These are phyloP conservation scores for Cinclus cinclus DNA, from an alignment of 2,113 vertebrate genomes.

Conservation along the genomic window DNA sequence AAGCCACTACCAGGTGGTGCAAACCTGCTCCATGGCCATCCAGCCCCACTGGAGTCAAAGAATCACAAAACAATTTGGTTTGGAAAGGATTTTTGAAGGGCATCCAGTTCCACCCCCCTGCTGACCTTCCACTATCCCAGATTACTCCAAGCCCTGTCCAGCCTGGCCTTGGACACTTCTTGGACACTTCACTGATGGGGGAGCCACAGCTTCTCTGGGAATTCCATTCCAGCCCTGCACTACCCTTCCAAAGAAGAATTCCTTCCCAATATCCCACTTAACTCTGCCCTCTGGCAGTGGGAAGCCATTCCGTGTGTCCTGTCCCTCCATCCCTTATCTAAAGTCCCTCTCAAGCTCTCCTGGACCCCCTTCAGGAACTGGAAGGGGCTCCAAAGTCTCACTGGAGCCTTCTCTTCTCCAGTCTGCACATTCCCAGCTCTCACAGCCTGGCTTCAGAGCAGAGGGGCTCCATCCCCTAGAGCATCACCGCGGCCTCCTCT, in stretches of 20 bases:
- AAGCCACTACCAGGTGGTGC: neutral
- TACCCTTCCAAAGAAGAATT: fast-evolving
- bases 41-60: neutral
- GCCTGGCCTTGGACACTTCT: fast-evolving
- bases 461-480: neutral
- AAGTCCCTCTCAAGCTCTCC: neutral
- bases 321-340: fast-evolving
- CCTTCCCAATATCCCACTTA: fast-evolving
- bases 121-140: neutral
- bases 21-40: neutral
- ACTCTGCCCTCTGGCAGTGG: fast-evolving
- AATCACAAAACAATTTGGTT: neutral
- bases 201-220: neutral
- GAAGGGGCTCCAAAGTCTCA: fast-evolving
- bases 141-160: fast-evolving
- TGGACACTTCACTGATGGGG: fast-evolving
- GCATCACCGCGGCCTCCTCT: fast-evolving
- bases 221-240: fast-evolving
- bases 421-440: neutral
- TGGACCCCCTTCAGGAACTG: neutral
- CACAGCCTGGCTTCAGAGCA: neutral
- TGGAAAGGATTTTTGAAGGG: neutral
- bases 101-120: fast-evolving
- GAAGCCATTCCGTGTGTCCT: neutral
- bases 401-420: fast-evolving